Evolutionary conservation across 2,113 vertebrate genomes (phyloP), one percentile per base, ranked within the genome.

Genomic region (Butorides virescens): DNA sequence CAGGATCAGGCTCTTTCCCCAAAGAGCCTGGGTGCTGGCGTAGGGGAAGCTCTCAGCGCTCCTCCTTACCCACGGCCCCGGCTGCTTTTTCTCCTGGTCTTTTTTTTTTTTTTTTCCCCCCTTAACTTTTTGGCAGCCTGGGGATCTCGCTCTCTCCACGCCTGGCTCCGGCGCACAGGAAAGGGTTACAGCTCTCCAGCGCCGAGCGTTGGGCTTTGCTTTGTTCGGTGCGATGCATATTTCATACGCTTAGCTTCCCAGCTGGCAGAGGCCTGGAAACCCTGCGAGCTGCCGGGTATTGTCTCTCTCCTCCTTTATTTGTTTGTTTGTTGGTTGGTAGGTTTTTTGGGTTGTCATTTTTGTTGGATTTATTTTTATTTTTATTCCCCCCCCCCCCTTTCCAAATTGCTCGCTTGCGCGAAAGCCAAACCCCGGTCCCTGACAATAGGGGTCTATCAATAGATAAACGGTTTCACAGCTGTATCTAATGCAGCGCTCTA

Each of bases 171-270:
- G 49, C 0, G 2, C 49, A 15, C 92, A 93, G 76, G 93, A 95
- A 96, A 96, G 95, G 95, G 91, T 95, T 90, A 94, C 94, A 93
- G 63, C 67, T 92, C 30, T 61, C 75, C 90, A 34, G 49, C 27
- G 5, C 92, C 13, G 56, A 90, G 30, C 18, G 4, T 84, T 85
- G 87, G 53, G 15, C 63, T 95, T 85, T 29, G 90, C 97, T 97
- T 97, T 97, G 96, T 96, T 97, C 86, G 5, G 58, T 32, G 21
- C n/a, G 9, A 95, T 96, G 97, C 96, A 82, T 96, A 91, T 97
- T 97, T 97, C 96, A 90, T 94, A 92, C 5, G 82, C 96, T 81
- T 20, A 86, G 97, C 95, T 91, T 91, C 97, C 96, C 97, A 97
- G 95, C 97, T 96, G 97, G 95, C 95, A 95, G 88, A 89, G 75